Base-by-base conservation (phyloP, 2,113 vertebrate genomes). In the Conger conger region DNA sequence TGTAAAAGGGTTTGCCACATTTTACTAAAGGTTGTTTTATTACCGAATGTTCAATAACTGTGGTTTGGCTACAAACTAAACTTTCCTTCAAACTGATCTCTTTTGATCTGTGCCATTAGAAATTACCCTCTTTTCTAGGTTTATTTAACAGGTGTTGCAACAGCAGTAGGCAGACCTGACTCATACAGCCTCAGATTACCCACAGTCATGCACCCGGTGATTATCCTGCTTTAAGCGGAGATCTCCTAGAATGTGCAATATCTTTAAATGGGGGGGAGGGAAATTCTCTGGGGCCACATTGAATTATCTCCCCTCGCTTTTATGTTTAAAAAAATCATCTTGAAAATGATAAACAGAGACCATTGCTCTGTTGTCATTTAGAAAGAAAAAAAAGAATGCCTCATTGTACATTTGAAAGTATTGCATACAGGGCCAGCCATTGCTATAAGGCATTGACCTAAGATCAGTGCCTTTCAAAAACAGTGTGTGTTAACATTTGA, bases 401-500 rank as follows among this genome's bases (percentile, higher is more conserved):
- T 33, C 68, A 11, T 27, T 17, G 15, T 27, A 73, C 27, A 30
- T 30, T 73, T 33, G 27, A 50, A 50, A 13, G 68, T 30, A 33
- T 13, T 73, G 27, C 68, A 73, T 33, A 73, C 1, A 57, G 15
- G 13, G 3, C 23, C 3, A 8, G 9, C 11, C 27, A 30, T 73
- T 73, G 9, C 68, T 73, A 33, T 30, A 73, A 73, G 30, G n/a
- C 5, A 73, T 17, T 73, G 27, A 73, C 4, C 68, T n/a, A 73
- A 33, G 11, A 27, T 33, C 68, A 73, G n/a, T 73, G 9, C 6
- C 5, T 73, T 73, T 33, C 68, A 73, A 73, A 7, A 73, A 27
- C 60, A 68, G 60, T 68, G 20, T n/a, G 27, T 68, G 60, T n/a
- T 68, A 8, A n/a, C 27, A 68, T 68, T 68, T 27, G 84, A 83